These are phyloP conservation scores for Allobates femoralis DNA, from an alignment of 2,797 vertebrate species.

Conservation along the genomic window DNA sequence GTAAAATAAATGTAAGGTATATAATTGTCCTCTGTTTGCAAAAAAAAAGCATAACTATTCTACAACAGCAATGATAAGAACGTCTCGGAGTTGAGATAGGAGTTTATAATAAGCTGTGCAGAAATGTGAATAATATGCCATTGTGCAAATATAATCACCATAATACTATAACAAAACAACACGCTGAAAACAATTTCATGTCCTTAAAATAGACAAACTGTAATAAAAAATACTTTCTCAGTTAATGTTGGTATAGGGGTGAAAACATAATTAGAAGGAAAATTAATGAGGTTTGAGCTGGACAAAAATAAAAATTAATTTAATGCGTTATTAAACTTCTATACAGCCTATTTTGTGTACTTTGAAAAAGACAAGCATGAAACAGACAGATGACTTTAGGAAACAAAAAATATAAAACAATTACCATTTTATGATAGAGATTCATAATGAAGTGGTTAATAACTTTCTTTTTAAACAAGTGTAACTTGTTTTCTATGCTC, in stretches of 20 bases:
- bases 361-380: constrained; percentile 7
- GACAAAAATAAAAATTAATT: constrained; percentile 50
- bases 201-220: constrained; percentile 53
- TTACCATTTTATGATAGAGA: neutral
- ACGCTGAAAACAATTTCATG: constrained; percentile 21
- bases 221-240: constrained; percentile 43
- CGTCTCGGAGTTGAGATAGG: constrained; percentile 2
- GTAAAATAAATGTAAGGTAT: constrained; percentile 31
- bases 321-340: constrained; percentile 57
- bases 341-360: constrained; percentile 52
- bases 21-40: constrained; percentile 48
- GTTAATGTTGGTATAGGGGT: constrained; percentile 27
- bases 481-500: neutral
- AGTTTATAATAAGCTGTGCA: constrained; percentile 31
- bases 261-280: constrained; percentile 52
- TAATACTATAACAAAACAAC: constrained; percentile 15
- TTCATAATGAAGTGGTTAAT: neutral
- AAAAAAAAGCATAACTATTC: constrained; percentile 31
- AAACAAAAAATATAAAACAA: neutral
- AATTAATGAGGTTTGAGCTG: constrained; percentile 63
- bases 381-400: neutral
- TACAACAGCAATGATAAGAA: constrained; percentile 38
- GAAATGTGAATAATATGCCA: constrained; percentile 27
- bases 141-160: constrained; percentile 33
- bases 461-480: neutral